These are phyloP conservation scores for Luehdorfia chinensis DNA, from an alignment of 1,140 invertebrate genomes.

Conservation along the genomic window DNA sequence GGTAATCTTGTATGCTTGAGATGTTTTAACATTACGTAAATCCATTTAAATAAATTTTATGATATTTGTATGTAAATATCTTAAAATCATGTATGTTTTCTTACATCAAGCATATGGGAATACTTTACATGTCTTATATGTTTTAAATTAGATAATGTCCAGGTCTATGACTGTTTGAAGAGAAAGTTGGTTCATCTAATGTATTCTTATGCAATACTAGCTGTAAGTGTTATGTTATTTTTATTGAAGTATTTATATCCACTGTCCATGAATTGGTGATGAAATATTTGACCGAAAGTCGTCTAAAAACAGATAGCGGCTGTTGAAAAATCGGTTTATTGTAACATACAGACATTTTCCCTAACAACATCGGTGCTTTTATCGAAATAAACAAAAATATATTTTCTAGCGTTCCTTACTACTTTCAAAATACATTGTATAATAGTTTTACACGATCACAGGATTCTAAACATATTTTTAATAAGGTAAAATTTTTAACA, in stretches of 20 bases:
- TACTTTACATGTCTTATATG: constrained; percentile 31
- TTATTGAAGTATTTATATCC: constrained; percentile 67
- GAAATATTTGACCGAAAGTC: constrained; percentile 13
- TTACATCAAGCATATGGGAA: constrained; percentile 34
- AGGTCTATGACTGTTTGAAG: constrained; percentile 45
- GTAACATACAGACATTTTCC: too few species aligned
- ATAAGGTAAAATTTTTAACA: too few species aligned
- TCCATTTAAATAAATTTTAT: constrained; percentile 16
- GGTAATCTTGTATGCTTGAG: constrained; percentile 35
- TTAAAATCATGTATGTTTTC: constrained; percentile 13
- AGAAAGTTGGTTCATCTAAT: constrained; percentile 47
- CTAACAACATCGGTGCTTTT: too few species aligned
- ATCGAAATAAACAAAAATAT: too few species aligned
- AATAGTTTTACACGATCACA: too few species aligned
- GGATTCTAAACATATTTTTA: too few species aligned
- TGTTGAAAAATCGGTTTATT: too few species aligned
- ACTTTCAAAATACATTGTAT: too few species aligned
- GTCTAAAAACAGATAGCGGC: neutral
- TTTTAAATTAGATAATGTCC: constrained; percentile 32
- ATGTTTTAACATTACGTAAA: constrained; percentile 16
- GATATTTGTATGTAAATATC: constrained; percentile 32
- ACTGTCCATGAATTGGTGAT: constrained; percentile 32
- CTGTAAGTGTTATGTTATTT: constrained; percentile 76
- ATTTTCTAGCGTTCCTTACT: too few species aligned
- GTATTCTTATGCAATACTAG: constrained; percentile 76